Conservation (phyloP, 2,113 vertebrate genomes). For the Labrus mixtus region DNA sequence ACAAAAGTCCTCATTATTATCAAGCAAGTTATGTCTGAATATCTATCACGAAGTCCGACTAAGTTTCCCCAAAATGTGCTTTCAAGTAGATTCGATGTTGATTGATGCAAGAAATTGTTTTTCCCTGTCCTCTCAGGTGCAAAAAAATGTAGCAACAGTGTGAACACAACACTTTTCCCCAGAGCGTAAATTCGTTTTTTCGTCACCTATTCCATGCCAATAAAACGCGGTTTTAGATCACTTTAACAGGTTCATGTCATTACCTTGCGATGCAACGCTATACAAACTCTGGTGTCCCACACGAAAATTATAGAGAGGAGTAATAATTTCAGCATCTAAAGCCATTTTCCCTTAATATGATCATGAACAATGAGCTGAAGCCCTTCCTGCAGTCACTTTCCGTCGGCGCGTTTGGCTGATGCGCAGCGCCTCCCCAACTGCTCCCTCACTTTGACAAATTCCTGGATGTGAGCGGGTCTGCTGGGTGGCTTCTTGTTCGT, state of each 20-base stretch:
- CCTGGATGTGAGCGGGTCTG: slow-evolving; percentile 73
- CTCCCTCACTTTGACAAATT: slow-evolving; percentile 79
- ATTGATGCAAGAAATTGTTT: slow-evolving; percentile 53
- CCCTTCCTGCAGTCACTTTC: slow-evolving; percentile 66
- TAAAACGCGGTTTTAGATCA: slow-evolving; percentile 24
- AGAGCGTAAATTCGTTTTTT: slow-evolving; percentile 45
- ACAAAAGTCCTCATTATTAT: slow-evolving; percentile 29
- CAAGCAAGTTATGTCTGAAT: slow-evolving; percentile 4
- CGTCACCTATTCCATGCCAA: slow-evolving; percentile 26
- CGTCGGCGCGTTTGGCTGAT: slow-evolving; percentile 68
- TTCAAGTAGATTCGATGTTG: slow-evolving; percentile 37
- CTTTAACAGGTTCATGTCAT: slow-evolving; percentile 17
- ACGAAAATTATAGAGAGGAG: slow-evolving; percentile 17
- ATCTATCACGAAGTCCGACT: slow-evolving; percentile 39
- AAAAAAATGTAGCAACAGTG: slow-evolving; percentile 32
- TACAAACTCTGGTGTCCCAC: background rate
- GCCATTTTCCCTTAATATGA: slow-evolving; percentile 7
- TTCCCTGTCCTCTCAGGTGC: slow-evolving; percentile 5
- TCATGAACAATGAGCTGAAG: slow-evolving; percentile 50
- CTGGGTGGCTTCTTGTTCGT: slow-evolving; percentile 47
- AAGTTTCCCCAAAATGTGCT: slow-evolving; percentile 16
- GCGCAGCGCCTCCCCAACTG: slow-evolving; percentile 77
- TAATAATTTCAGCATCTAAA: slow-evolving; percentile 21
- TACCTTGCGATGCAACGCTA: slow-evolving; percentile 3
- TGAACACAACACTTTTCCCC: slow-evolving; percentile 28